Percentiles rank a stretch among this genome's conserved stretches.
phyloP scores from a whole-genome alignment of 2,797 vertebrate species.

The Syngnathus acus region DNA sequence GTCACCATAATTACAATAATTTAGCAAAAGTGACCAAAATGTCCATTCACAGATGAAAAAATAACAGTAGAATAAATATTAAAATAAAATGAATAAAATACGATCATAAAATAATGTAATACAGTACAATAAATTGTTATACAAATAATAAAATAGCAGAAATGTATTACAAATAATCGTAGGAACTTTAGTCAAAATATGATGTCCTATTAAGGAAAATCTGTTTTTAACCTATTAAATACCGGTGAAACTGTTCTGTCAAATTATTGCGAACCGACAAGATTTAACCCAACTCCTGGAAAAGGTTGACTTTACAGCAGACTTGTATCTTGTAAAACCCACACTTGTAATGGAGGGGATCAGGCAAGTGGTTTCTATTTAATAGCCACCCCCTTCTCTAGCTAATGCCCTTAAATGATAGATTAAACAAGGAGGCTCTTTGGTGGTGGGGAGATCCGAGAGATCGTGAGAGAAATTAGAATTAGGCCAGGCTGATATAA shows the following conservation, averaged over 20 bases:
- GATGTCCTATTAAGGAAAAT: slow-evolving; percentile 34
- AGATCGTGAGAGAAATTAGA: slow-evolving; percentile 41
- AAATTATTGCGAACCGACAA: slow-evolving; percentile 61
- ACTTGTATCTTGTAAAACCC: slow-evolving; percentile 44
- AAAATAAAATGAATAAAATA: too few relatives aligned
- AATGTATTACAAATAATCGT: too few relatives aligned
- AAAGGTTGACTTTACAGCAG: slow-evolving; percentile 45
- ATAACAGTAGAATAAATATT: too few relatives aligned
- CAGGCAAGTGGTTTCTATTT: slow-evolving; percentile 18
- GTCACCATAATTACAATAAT: not conserved
- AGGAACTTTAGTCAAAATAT: too few relatives aligned
- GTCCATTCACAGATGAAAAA: not conserved
- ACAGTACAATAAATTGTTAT: too few relatives aligned
- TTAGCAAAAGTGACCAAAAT: not conserved
- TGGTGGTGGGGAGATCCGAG: slow-evolving; percentile 29
- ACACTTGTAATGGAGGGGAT: slow-evolving; percentile 36
- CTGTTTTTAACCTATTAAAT: slow-evolving; percentile 51
- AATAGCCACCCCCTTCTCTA: slow-evolving; percentile 38
- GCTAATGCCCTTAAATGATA: slow-evolving; percentile 56
- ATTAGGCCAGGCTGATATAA: slow-evolving; percentile 23
- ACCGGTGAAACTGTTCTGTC: slow-evolving; percentile 38
- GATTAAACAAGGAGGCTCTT: slow-evolving; percentile 47
- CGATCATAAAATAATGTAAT: too few relatives aligned
- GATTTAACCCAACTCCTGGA: slow-evolving; percentile 53
- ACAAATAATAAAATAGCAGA: too few relatives aligned